Percentiles rank a stretch among this genome's conserved stretches.
Conservation (phyloP, 53 echinoderm and acorn worm species). For the Mesocentrotus franciscanus region DNA sequence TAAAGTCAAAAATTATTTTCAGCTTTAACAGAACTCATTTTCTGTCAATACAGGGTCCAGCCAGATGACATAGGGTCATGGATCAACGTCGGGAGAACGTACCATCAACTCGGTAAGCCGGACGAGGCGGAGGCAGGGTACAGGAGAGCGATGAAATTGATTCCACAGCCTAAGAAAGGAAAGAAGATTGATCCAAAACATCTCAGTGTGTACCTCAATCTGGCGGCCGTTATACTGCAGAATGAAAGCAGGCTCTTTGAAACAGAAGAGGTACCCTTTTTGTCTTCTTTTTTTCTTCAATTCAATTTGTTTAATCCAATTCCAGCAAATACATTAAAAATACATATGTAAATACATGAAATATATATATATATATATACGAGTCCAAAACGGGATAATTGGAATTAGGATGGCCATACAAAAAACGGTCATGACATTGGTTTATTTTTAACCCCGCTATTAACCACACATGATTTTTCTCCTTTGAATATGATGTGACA, state of each 20-base stretch:
- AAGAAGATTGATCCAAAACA: slow-evolving; percentile 71
- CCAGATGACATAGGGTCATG: slow-evolving; percentile 83
- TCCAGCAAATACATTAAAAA: too few relatives aligned
- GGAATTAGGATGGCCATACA: too few relatives aligned
- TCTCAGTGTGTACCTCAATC: slow-evolving; percentile 75
- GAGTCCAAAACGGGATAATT: too few relatives aligned
- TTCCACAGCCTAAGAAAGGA: slow-evolving; percentile 75
- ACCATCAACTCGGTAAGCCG: slow-evolving; percentile 63
- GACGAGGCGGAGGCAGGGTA: slow-evolving; percentile 72
- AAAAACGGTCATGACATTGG: too few relatives aligned
- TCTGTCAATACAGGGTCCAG: slow-evolving; percentile 63
- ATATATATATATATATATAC: too few relatives aligned
- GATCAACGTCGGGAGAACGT: slow-evolving; percentile 79
- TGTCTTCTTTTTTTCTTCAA: neutral
- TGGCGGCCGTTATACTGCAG: slow-evolving; percentile 74
- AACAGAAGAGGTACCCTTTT: slow-evolving; percentile 69
- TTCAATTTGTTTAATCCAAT: too few relatives aligned
- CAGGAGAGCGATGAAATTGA: slow-evolving; percentile 65
- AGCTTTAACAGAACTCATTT: neutral
- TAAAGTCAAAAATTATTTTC: too few relatives aligned
- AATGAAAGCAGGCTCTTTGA: slow-evolving; percentile 67
- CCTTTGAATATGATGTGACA: too few relatives aligned
- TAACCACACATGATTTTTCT: too few relatives aligned
- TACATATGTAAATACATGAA: too few relatives aligned
- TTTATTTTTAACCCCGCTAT: too few relatives aligned